phyloP scores from a whole-genome alignment of 2,113 vertebrate genomes.

The Ochotona curzoniae region DNA sequence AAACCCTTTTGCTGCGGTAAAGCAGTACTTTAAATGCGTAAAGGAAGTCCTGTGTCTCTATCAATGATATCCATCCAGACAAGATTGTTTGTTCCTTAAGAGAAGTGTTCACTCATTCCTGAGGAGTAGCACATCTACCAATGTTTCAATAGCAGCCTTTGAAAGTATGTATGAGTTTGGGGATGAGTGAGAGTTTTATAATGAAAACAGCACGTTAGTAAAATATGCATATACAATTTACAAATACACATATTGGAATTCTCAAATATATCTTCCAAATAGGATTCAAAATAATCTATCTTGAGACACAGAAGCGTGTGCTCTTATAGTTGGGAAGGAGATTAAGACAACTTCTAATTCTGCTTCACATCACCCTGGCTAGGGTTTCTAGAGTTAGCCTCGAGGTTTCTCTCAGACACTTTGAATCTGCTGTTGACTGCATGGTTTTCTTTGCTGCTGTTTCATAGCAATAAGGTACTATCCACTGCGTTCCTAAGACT shows the following conservation, averaged over 20 bases:
- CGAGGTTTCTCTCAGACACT: neutral
- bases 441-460: neutral
- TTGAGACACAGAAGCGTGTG: neutral
- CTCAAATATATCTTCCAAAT: conserved; percentile 37
- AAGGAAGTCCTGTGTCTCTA: neutral
- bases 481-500: neutral
- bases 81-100: neutral
- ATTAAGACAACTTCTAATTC: neutral
- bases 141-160: conserved; percentile 19
- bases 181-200: neutral
- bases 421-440: neutral
- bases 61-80: neutral
- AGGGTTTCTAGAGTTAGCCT: neutral
- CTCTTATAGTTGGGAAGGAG: neutral
- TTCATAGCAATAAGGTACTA: neutral
- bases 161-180: neutral
- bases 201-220: neutral
- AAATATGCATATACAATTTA: neutral
- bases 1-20: neutral
- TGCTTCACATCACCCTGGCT: neutral
- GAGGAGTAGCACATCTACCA: neutral
- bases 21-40: neutral
- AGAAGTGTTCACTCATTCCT: neutral
- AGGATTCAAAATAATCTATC: neutral
- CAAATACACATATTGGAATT: neutral